Evolutionary conservation across 2,113 vertebrate genomes (phyloP), one percentile per base, ranked within the genome.

Genomic region (Centropus unirufus): DNA sequence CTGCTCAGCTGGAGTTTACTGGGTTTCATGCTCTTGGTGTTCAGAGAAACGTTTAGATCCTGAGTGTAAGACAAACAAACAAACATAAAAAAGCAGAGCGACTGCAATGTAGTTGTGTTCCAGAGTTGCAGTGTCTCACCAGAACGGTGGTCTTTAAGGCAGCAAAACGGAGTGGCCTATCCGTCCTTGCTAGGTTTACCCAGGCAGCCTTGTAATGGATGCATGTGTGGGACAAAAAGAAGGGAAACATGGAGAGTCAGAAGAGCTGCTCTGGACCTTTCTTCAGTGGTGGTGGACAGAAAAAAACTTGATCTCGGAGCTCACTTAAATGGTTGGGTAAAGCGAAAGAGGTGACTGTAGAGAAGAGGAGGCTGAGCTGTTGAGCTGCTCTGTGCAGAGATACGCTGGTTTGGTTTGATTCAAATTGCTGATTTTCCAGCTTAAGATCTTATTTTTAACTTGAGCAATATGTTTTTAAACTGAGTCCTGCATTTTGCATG

Each of bases 331-430:
- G 64, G 85, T 46, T 75, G 92, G 95, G 78, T 94, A 94, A 87
- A 94, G 85, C 84, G 44, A 64, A 57, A 93, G 63, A 63, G 23
- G 57, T 11, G 22, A 49, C 79, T 39, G 34, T 68, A 74, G 55
- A 19, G 55, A 30, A 44, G 75, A 86, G 59, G 77, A 88, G 64
- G 63, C 39, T 82, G 90, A 83, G 80, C 67, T 94, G 54, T 63
- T 83, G 87, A 95, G 64, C 84, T 90, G 86, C 90, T 93, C 88
- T 32, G 49, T 89, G 89, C 32, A 83, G 69, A 94, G 93, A 84
- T 92, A 77, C 11, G 30, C 92, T 95, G 89, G 88, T 96, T 97
- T 96, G 76, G 76, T 93, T 97, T 91, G 81, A 83, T 97, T 96
- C 84, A 95, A 81, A 94, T 47, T 75, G 92, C 89, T 95, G 85